Conservation (phyloP, 2,113 vertebrate genomes). For the Coryphaenoides rupestris region DNA sequence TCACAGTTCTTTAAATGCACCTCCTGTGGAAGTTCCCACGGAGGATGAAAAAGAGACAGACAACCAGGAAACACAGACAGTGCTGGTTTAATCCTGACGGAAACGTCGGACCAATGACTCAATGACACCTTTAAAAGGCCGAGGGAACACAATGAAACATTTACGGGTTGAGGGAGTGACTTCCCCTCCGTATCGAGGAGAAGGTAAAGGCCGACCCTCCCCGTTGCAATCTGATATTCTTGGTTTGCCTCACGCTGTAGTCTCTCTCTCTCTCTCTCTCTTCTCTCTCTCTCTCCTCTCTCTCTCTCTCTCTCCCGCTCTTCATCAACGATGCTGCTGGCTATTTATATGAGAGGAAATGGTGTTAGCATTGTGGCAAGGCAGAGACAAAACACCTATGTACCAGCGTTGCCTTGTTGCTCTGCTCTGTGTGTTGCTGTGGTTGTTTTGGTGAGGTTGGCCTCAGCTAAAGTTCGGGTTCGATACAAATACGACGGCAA, state of each 20-base stretch:
- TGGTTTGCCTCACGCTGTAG: slow-evolving; percentile 2
- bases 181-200: neutral
- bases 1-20: too few relatives aligned
- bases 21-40: too few relatives aligned
- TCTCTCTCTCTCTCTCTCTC: too few relatives aligned
- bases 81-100: too few relatives aligned
- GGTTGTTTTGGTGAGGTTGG: slow-evolving; percentile 35
- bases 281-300: too few relatives aligned
- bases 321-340: slow-evolving; percentile 6
- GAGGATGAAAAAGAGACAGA: too few relatives aligned
- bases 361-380: slow-evolving; percentile 37
- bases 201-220: neutral
- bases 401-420: slow-evolving; percentile 34
- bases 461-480: too few relatives aligned
- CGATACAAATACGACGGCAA: too few relatives aligned
- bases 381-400: slow-evolving; percentile 36
- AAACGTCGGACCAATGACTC: neutral
- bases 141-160: slow-evolving; percentile 6
- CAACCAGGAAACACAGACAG: too few relatives aligned
- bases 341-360: slow-evolving; percentile 7
- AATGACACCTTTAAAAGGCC: neutral
- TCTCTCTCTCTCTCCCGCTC: too few relatives aligned
- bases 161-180: neutral
- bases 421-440: slow-evolving; percentile 41
- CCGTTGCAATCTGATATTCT: slow-evolving; percentile 27